Evolutionary conservation across 2,797 vertebrate species (phyloP), one percentile per base, ranked within the genome.

Genomic region (Ispidina lecontei): DNA sequence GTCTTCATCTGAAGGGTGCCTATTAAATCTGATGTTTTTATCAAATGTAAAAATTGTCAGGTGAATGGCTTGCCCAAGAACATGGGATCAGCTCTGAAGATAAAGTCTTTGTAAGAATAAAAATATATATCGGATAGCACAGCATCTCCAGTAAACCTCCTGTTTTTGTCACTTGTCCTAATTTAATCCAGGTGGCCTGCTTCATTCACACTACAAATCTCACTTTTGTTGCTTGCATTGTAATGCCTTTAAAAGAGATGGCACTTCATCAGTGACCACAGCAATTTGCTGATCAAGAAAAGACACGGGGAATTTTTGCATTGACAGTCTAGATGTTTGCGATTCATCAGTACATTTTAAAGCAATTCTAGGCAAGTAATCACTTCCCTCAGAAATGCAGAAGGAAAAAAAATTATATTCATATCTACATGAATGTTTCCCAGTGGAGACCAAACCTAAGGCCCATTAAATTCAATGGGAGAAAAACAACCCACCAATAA

Each of bases 121-220:
- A 69, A 82, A 82, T 74, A 49, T 25, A 82, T 2, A 46, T 2
- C 75, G 37, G 43, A 37, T 43, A 65, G 31, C 14, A 68, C 1
- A 2, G 22, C 2, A 1, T 69, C 64, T 81, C 60, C 89, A 76
- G 58, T 84, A 89, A 88, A 84, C 10, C 47, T 62, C 71, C 7
- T 1, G 9, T 23, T 33, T 95, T 81, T 93, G 75, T 60, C 84
- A 86, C 62, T 83, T 91, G 74, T 78, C 68, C 68, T 89, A 69
- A 90, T 95, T 94, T 94, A 91, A 96, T 77, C 28, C 67, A 86
- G 28, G 28, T 87, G 29, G 47, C 21, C 67, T 70, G 28, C 31
- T 91, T 79, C 2, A 12, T 85, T 93, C 55, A 71, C 0, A 0
- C n/a, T 49, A 60, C 25, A 7, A 89, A 17, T 21, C n/a, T 77